phyloP scores from a whole-genome alignment of 1,140 invertebrate species.

The Archivesica marissinica region DNA sequence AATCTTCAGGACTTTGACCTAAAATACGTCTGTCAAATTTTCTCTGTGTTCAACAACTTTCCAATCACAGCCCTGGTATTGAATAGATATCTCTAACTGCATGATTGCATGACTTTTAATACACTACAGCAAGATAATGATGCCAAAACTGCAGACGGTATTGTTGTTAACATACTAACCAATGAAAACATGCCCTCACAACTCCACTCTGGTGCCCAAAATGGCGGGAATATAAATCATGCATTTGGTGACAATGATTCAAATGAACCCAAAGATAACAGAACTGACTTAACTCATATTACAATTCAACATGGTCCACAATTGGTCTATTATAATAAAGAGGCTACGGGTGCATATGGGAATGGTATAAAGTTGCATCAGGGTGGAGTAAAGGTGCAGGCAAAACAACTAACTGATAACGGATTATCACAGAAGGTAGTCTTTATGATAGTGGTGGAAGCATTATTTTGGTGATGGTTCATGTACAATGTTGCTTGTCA shows the following conservation, averaged over 20 bases:
- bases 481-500: too few species aligned
- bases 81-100: too few species aligned
- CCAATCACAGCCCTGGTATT: too few species aligned
- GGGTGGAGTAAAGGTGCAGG: background rate
- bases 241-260: background rate
- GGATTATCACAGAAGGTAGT: constrained; percentile 18
- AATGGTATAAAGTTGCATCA: too few species aligned
- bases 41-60: too few species aligned
- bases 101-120: background rate
- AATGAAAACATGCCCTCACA: background rate
- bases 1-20: too few species aligned
- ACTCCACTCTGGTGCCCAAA: background rate
- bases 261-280: background rate
- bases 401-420: background rate
- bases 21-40: too few species aligned
- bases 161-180: background rate
- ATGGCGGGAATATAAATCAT: background rate
- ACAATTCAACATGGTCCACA: too few species aligned
- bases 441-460: background rate
- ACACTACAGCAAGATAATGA: background rate
- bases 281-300: too few species aligned
- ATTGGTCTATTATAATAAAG: background rate
- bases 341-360: too few species aligned
- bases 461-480: background rate
- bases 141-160: background rate